Percentiles rank a stretch among this genome's conserved stretches.
phyloP scores from a whole-genome alignment of 1,140 invertebrate species.

The Lordiphosa collinella region DNA sequence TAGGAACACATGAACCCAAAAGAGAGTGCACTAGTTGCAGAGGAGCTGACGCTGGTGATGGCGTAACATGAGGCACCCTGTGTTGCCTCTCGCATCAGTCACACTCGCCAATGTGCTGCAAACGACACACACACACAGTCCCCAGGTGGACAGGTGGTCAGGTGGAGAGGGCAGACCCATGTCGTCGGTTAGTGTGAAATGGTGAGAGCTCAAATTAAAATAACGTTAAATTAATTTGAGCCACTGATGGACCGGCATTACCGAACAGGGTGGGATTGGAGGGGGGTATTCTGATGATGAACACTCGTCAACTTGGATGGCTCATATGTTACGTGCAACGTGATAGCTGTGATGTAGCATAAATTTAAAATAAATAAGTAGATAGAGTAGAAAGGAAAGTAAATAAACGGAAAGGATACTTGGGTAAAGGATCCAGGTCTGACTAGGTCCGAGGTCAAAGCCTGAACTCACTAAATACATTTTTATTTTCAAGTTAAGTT shows the following conservation, averaged over 20 bases:
- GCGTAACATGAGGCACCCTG: conserved; percentile 63
- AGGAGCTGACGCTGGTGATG: not conserved
- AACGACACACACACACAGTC: not conserved
- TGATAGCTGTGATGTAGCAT: no score
- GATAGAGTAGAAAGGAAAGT: no score
- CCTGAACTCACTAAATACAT: no score
- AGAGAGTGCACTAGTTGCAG: not conserved
- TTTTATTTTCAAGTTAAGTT: no score
- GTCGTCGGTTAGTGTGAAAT: conserved; percentile 25
- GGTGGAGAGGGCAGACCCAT: conserved; percentile 3
- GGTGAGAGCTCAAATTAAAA: conserved; percentile 65
- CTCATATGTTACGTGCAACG: no score
- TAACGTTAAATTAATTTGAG: conserved; percentile 76
- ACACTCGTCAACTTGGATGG: no score
- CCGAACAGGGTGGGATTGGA: conserved; percentile 9
- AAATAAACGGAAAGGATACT: no score
- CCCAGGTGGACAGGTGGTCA: conserved; percentile 13
- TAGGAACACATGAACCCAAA: conserved; percentile 39
- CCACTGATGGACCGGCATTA: conserved; percentile 50
- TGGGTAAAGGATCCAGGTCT: no score
- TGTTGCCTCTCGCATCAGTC: conserved; percentile 34
- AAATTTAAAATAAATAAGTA: no score
- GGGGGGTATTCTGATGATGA: not conserved
- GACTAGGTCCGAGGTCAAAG: no score
- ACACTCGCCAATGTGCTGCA: not conserved